Evolutionary conservation across 2,113 vertebrate genomes (phyloP).

Genomic region (Thymallus thymallus): DNA sequence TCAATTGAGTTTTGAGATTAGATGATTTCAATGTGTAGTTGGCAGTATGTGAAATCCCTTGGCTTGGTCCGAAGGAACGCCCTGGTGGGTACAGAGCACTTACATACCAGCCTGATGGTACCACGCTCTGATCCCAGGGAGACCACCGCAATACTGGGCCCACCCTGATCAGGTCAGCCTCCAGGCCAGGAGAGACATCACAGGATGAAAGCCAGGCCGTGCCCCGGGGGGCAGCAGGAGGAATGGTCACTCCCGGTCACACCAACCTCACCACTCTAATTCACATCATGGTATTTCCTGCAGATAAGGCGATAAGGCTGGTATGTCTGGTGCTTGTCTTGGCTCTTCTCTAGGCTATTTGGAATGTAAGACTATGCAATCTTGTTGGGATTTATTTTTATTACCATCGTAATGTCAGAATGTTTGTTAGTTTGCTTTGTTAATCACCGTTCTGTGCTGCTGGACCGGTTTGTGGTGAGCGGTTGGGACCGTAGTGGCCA

Average conservation of each 20-base stretch:
- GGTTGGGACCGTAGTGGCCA: slow-evolving; percentile 39
- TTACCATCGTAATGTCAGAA: slow-evolving; percentile 34
- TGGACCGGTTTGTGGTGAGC: slow-evolving; percentile 26
- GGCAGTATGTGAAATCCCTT: slow-evolving; percentile 41
- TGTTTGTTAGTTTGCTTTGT: slow-evolving; percentile 49
- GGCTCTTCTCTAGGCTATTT: slow-evolving; percentile 22
- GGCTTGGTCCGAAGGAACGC: slow-evolving; percentile 48
- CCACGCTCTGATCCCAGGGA: slow-evolving; percentile 23
- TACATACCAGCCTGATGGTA: slow-evolving; percentile 28
- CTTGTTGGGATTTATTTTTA: slow-evolving; percentile 22
- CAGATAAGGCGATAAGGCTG: slow-evolving; percentile 51
- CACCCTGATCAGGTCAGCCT: slow-evolving; percentile 8
- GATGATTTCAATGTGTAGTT: slow-evolving; percentile 25
- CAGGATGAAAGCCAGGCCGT: slow-evolving; percentile 52
- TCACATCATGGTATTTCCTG: slow-evolving; percentile 62
- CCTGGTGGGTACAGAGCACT: slow-evolving; percentile 27
- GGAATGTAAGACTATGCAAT: slow-evolving; percentile 54
- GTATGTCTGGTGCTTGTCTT: slow-evolving; percentile 49
- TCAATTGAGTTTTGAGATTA: slow-evolving; percentile 33
- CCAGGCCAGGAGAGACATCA: slow-evolving; percentile 19
- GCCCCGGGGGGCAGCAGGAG: slow-evolving; percentile 35
- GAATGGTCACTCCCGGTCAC: slow-evolving; percentile 43
- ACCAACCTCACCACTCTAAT: slow-evolving; percentile 29
- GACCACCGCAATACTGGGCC: not conserved
- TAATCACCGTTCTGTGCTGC: slow-evolving; percentile 33